Conservation (phyloP, 37 sponge, comb jelly and placozoan species). For the Agelas oroides region DNA sequence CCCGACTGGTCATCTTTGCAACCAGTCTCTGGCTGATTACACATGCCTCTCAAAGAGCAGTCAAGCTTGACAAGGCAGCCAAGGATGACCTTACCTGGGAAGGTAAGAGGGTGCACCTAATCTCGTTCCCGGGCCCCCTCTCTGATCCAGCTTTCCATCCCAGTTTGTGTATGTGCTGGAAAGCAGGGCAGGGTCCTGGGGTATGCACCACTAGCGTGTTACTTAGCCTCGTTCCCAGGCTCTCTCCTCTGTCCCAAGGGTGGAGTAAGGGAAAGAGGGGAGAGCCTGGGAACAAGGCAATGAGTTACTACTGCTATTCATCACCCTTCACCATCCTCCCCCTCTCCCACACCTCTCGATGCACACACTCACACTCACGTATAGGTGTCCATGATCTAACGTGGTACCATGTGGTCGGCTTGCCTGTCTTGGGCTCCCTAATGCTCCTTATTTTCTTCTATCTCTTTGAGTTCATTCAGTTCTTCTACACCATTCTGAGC, state of each 20-base stretch:
- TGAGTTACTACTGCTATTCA: no score
- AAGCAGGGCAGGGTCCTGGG: neutral
- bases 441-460: slow-evolving; percentile 71
- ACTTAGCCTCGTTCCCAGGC: no score
- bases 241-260: no score
- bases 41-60: slow-evolving; percentile 37
- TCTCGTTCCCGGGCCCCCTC: no score
- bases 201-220: no score
- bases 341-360: no score
- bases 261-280: no score
- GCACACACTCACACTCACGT: no score
- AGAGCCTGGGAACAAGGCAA: no score
- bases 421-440: slow-evolving; percentile 64
- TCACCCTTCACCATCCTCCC: no score
- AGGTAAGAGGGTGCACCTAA: slow-evolving; percentile 11
- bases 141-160: neutral
- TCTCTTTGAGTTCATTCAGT: slow-evolving; percentile 76
- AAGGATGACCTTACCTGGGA: neutral
- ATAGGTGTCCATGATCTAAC: slow-evolving; percentile 29
- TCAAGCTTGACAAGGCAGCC: slow-evolving; percentile 39
- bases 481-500: slow-evolving; percentile 54
- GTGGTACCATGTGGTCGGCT: slow-evolving; percentile 30
- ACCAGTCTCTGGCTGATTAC: slow-evolving; percentile 41
- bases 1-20: slow-evolving; percentile 20
- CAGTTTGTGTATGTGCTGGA: neutral